phyloP scores from a whole-genome alignment of 2,113 vertebrate genomes.

The Abramis brama region DNA sequence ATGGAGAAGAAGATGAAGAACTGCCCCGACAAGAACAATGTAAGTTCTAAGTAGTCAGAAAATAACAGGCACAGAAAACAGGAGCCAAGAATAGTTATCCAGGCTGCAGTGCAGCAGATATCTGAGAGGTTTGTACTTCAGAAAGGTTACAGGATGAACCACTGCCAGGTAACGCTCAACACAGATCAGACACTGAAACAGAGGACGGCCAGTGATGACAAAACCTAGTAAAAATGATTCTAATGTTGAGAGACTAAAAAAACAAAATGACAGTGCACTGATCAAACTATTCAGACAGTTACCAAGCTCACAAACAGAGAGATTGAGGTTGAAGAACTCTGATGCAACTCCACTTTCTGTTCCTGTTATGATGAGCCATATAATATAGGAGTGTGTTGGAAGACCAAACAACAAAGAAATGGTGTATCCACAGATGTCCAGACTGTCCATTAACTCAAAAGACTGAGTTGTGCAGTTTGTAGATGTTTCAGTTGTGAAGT shows the following conservation, averaged over 20 bases:
- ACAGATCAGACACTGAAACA: too few species aligned
- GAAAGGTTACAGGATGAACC: not conserved
- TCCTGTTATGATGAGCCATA: not conserved
- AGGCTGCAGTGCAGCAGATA: not conserved
- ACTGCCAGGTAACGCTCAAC: slow-evolving; percentile 7
- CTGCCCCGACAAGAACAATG: not conserved
- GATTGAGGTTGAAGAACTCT: not conserved
- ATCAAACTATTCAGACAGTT: not conserved
- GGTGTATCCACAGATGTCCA: not conserved
- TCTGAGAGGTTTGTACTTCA: slow-evolving; percentile 8
- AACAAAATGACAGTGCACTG: not conserved
- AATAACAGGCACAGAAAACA: not conserved
- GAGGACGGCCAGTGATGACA: not conserved
- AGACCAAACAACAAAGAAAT: not conserved
- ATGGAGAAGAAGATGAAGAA: not conserved
- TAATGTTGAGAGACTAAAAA: not conserved
- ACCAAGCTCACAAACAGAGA: not conserved
- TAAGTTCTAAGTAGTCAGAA: not conserved
- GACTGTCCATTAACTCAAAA: too few species aligned
- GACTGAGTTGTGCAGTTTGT: not conserved
- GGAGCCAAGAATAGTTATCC: not conserved
- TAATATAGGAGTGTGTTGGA: not conserved
- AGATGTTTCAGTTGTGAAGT: not conserved
- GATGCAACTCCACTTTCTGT: not conserved
- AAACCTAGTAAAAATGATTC: not conserved